Conservation (phyloP, 1,140 invertebrate species). For the Drosophila grimshawi region DNA sequence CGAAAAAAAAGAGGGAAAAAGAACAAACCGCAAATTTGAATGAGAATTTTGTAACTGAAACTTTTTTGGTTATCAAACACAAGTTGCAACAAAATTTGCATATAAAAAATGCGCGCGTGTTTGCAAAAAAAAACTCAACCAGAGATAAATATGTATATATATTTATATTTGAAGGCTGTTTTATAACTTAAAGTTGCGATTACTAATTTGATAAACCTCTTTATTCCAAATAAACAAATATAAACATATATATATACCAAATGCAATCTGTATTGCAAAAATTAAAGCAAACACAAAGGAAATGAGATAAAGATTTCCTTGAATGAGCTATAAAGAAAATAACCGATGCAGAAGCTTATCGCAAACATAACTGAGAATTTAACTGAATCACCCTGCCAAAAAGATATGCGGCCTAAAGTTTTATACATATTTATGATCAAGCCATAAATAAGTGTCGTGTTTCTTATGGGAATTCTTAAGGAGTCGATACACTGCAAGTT, state of each 20-base stretch:
- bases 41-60: not conserved
- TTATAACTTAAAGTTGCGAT: no score
- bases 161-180: no score
- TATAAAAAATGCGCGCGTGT: not conserved
- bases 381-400: constrained; percentile 1
- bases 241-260: not conserved
- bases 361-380: not conserved
- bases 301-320: constrained; percentile 11
- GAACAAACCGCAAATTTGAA: constrained; percentile 6
- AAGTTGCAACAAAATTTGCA: not conserved
- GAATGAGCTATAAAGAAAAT: not conserved
- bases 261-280: constrained; percentile 8
- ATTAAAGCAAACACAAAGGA: not conserved
- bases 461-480: no score
- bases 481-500: no score
- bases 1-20: not conserved
- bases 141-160: no score
- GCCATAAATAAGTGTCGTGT: not conserved
- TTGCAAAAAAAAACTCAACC: not conserved
- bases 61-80: constrained; percentile 2
- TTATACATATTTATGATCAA: not conserved
- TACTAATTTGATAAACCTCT: no score
- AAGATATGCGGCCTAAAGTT: not conserved
- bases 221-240: no score
- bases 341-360: constrained; percentile 6